Evolutionary conservation across 2,888 invertebrate species (phyloP).

Genomic region (Drosophila borborema): DNA sequence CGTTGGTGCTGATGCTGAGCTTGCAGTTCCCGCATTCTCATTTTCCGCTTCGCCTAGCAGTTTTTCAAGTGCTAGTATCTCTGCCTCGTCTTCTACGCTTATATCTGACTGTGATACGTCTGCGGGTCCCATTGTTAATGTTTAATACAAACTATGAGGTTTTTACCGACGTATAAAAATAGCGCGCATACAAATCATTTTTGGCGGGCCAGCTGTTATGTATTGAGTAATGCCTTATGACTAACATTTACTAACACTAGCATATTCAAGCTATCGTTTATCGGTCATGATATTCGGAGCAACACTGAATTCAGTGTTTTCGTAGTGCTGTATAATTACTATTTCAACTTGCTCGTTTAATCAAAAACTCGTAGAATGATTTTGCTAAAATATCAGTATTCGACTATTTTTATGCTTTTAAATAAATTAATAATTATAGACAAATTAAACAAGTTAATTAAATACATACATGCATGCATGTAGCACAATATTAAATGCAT

Average conservation of each 20-base stretch:
- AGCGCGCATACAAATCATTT: conserved; percentile 55
- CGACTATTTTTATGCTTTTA: background rate
- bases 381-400: background rate
- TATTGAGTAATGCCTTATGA: conserved; percentile 21
- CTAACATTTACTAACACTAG: conserved; percentile 31
- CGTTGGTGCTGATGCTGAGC: conserved; percentile 18
- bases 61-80: conserved; percentile 77
- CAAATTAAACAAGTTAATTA: background rate
- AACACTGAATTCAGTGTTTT: background rate
- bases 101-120: conserved; percentile 48
- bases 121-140: conserved; percentile 50
- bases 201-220: conserved; percentile 57
- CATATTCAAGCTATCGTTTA: conserved; percentile 1
- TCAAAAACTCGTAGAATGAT: background rate
- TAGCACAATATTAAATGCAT: background rate
- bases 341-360: background rate
- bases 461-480: background rate
- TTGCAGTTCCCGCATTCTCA: conserved; percentile 50
- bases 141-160: background rate
- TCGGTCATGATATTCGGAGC: conserved; percentile 10
- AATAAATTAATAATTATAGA: background rate
- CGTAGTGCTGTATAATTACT: conserved; percentile 21
- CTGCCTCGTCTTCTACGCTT: conserved; percentile 76
- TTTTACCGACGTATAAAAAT: conserved; percentile 12
- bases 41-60: conserved; percentile 72